Evolutionary conservation across 1,140 invertebrate genomes (phyloP).

Genomic region (Hylaeus anthracinus): DNA sequence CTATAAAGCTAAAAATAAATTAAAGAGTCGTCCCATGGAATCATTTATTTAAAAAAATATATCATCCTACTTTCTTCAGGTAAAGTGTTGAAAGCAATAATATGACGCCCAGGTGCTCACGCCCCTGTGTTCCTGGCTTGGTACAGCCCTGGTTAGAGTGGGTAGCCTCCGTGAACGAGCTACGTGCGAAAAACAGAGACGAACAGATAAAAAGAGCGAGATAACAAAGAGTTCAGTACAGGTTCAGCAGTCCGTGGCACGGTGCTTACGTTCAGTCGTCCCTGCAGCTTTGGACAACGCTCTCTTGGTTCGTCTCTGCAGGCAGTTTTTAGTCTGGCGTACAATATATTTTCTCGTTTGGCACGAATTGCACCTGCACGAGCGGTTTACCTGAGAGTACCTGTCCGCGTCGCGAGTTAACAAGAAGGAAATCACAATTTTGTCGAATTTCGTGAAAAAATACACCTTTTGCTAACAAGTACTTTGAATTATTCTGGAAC

Average conservation of each 20-base stretch:
- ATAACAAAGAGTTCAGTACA: slow-evolving; percentile 7
- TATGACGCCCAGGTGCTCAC: too few species aligned
- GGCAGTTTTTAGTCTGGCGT: not conserved
- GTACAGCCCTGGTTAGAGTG: too few species aligned
- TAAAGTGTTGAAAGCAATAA: too few species aligned
- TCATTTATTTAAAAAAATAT: too few species aligned
- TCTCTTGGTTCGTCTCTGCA: not conserved
- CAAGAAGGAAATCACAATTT: not conserved
- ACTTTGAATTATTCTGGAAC: not conserved
- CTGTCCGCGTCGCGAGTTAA: not conserved
- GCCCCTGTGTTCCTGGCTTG: too few species aligned
- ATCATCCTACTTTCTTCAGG: too few species aligned
- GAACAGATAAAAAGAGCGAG: not conserved
- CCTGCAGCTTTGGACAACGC: not conserved
- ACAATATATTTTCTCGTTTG: not conserved
- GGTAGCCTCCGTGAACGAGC: too few species aligned
- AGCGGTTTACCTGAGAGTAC: not conserved
- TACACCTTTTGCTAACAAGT: too few species aligned
- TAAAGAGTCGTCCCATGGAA: too few species aligned
- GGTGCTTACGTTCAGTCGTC: slow-evolving; percentile 18
- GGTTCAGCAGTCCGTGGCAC: slow-evolving; percentile 3
- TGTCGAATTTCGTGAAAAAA: not conserved
- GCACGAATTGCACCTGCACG: not conserved
- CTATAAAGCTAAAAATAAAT: too few species aligned
- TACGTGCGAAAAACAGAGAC: not conserved